phyloP scores from a whole-genome alignment of 2,888 invertebrate species.

The Caenorhabditis zanzibari region DNA sequence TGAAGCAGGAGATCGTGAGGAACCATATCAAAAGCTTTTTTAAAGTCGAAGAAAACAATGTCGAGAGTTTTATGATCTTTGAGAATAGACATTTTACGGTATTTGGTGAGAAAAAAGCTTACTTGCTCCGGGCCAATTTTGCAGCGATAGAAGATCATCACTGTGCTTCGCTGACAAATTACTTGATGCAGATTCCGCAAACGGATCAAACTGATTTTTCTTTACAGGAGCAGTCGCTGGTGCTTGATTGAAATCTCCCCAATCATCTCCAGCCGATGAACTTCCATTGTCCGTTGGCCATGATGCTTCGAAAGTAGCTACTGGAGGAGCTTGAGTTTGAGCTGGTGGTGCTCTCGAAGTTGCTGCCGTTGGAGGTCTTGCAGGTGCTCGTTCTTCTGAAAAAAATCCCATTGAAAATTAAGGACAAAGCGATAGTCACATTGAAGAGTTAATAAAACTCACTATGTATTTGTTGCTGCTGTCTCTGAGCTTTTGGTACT shows the following conservation, averaged over 20 bases:
- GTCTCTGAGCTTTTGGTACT: conserved; percentile 20
- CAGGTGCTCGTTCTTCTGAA: conserved; percentile 9
- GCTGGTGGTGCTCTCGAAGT: conserved; percentile 4
- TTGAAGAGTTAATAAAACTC: background rate
- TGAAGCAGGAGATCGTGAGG: too few species aligned
- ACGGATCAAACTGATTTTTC: conserved; percentile 59
- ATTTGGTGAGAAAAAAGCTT: background rate
- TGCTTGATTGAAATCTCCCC: conserved; percentile 59
- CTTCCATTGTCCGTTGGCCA: conserved; percentile 47
- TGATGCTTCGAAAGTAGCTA: conserved; percentile 35
- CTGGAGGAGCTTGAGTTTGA: conserved; percentile 1
- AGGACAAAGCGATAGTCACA: too few species aligned
- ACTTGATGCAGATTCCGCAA: conserved; percentile 33
- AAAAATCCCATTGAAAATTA: background rate
- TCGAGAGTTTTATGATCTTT: too few species aligned
- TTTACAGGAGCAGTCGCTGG: conserved; percentile 16
- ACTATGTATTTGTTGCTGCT: conserved; percentile 11
- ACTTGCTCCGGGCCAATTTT: conserved; percentile 59
- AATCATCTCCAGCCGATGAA: conserved; percentile 9
- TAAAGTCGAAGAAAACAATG: too few species aligned
- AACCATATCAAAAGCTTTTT: too few species aligned
- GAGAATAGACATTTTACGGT: too few species aligned
- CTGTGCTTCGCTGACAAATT: conserved; percentile 33
- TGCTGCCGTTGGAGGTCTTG: background rate
- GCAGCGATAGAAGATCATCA: conserved; percentile 57